Conservation (phyloP, 2,797 vertebrate genomes). For the Aeoliscus strigatus region DNA sequence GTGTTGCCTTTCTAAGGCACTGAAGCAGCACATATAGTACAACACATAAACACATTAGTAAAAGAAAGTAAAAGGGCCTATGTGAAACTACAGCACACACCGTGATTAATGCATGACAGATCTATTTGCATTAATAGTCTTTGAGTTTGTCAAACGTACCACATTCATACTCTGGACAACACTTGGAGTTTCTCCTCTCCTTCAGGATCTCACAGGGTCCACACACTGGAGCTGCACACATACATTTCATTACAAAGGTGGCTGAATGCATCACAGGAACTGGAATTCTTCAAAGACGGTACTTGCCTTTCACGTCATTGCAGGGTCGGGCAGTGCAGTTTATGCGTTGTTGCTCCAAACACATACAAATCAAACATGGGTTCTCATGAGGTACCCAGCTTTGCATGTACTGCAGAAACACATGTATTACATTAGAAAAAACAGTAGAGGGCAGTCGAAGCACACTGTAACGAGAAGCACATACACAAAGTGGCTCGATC, state of each 20-base stretch:
- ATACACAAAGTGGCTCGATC: background rate
- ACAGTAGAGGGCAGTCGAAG: constrained; percentile 50
- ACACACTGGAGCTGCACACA: constrained; percentile 77
- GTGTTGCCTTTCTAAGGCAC: too few species aligned
- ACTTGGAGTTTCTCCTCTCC: constrained; percentile 76
- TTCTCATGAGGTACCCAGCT: constrained; percentile 85
- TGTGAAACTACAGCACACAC: too few species aligned
- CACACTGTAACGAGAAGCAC: constrained; percentile 3
- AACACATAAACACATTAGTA: too few species aligned
- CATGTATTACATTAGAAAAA: constrained; percentile 14
- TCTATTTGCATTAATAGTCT: too few species aligned
- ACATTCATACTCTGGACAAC: constrained; percentile 89
- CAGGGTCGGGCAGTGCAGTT: constrained; percentile 87
- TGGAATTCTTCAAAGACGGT: too few species aligned
- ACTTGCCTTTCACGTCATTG: constrained; percentile 75
- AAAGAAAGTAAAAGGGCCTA: too few species aligned
- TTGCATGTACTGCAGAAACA: constrained; percentile 79
- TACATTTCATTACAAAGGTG: constrained; percentile 1
- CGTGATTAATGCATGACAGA: too few species aligned
- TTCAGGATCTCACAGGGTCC: constrained; percentile 83
- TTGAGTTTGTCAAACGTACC: constrained; percentile 72
- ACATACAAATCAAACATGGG: constrained; percentile 89
- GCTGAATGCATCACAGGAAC: too few species aligned
- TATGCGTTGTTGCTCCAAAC: constrained; percentile 80
- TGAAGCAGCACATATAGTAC: too few species aligned